A percentile compares a stretch with the other conserved stretches of the same genome.
These are phyloP conservation scores for Synergus laeviventris DNA, from an alignment of 2,888 invertebrate species.

Conservation along the genomic window DNA sequence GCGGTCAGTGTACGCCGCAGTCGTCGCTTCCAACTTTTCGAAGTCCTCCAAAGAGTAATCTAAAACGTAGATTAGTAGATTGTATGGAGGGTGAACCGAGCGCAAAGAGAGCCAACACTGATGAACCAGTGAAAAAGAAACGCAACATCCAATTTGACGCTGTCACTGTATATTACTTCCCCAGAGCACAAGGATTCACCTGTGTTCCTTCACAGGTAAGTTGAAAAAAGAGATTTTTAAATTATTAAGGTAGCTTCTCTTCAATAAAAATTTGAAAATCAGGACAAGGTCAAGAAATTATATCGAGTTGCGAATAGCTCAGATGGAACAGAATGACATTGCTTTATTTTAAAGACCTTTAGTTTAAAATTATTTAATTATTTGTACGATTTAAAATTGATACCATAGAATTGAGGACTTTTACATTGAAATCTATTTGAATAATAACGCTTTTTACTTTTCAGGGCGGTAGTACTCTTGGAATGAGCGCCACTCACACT, in stretches of 20 bases:
- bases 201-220: conserved; percentile 92
- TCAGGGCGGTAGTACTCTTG: conserved; percentile 82
- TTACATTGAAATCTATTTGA: too few species aligned
- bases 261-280: not conserved
- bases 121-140: conserved; percentile 81
- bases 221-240: not conserved
- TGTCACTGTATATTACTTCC: conserved; percentile 97
- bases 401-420: too few species aligned
- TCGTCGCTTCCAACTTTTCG: conserved; percentile 63
- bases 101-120: conserved; percentile 73
- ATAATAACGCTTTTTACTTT: not conserved
- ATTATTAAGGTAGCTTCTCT: not conserved
- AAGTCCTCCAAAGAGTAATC: conserved; percentile 80
- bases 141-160: conserved; percentile 92
- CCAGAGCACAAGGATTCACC: conserved; percentile 92
- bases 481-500: conserved; percentile 88
- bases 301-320: not conserved
- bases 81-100: conserved; percentile 69
- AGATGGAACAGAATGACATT: not conserved
- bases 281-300: not conserved
- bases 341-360: too few species aligned
- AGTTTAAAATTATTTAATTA: too few species aligned
- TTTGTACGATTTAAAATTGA: too few species aligned
- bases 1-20: conserved; percentile 56
- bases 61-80: conserved; percentile 80